phyloP scores from a whole-genome alignment of 2,888 invertebrate species.

The Drosophila bunnanda region DNA sequence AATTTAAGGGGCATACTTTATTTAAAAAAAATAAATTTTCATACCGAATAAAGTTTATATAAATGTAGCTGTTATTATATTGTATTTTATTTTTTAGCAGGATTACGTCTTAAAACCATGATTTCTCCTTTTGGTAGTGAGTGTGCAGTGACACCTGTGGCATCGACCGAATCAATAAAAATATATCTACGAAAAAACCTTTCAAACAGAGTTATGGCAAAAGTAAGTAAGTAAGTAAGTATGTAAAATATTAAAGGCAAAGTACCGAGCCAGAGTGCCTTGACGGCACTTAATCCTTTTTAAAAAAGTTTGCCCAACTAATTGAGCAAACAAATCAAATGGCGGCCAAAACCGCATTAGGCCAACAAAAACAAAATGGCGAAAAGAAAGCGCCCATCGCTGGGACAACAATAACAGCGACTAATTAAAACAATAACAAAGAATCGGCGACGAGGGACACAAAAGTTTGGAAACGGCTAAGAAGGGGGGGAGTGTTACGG shows the following conservation, averaged over 20 bases:
- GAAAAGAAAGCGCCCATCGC: not conserved
- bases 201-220: not conserved
- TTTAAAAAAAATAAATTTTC: no score
- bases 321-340: conserved; percentile 47
- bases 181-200: not conserved
- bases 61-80: no score
- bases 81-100: no score
- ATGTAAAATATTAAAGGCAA: conserved; percentile 26
- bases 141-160: conserved; percentile 14
- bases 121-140: not conserved
- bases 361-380: conserved; percentile 11
- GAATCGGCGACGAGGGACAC: conserved; percentile 4
- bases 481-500: no score
- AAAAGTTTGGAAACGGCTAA: conserved; percentile 3
- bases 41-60: no score
- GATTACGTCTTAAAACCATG: not conserved
- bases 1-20: no score
- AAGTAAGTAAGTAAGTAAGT: not conserved
- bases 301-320: conserved; percentile 42
- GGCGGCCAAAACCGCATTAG: conserved; percentile 29
- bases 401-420: conserved; percentile 18
- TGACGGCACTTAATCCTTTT: conserved; percentile 42
- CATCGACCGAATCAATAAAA: not conserved
- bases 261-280: not conserved
- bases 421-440: conserved; percentile 39